These are phyloP conservation scores for Megalurothrips usitatus DNA, from an alignment of 2,888 invertebrate genomes.

Conservation along the genomic window DNA sequence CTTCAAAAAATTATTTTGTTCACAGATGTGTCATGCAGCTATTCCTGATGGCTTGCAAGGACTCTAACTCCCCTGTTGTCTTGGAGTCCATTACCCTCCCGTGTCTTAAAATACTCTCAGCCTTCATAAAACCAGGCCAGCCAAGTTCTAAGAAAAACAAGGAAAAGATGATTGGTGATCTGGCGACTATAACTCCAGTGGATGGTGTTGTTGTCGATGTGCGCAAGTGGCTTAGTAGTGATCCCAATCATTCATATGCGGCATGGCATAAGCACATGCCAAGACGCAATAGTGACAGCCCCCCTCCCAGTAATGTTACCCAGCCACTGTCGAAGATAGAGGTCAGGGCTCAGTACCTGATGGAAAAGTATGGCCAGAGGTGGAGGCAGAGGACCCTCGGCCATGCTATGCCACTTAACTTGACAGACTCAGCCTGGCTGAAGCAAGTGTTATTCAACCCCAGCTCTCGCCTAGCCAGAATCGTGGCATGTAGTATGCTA, in stretches of 20 bases:
- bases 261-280: constrained; percentile 67
- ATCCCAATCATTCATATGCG: constrained; percentile 63
- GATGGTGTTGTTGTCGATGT: constrained; percentile 67
- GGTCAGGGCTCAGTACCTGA: constrained; percentile 51
- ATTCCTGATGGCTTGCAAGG: constrained; percentile 72
- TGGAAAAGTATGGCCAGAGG: constrained; percentile 68
- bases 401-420: constrained; percentile 48
- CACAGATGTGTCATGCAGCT: constrained; percentile 71
- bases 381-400: constrained; percentile 53
- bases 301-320: neutral
- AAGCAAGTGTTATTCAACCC: constrained; percentile 89
- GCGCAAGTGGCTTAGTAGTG: constrained; percentile 67
- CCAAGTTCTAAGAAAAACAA: constrained; percentile 55
- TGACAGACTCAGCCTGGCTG: constrained; percentile 76
- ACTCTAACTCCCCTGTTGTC: constrained; percentile 77
- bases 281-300: constrained; percentile 44
- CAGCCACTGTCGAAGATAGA: constrained; percentile 31
- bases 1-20: constrained; percentile 21
- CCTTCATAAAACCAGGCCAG: constrained; percentile 66
- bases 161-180: constrained; percentile 52
- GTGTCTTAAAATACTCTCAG: constrained; percentile 85
- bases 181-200: constrained; percentile 53
- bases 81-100: constrained; percentile 89
- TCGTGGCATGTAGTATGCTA: constrained; percentile 83
- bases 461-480: constrained; percentile 81